Percentiles rank a stretch among this genome's conserved stretches.
Evolutionary conservation across 2,888 invertebrate genomes (phyloP).

Genomic region (Ormia ochracea): DNA sequence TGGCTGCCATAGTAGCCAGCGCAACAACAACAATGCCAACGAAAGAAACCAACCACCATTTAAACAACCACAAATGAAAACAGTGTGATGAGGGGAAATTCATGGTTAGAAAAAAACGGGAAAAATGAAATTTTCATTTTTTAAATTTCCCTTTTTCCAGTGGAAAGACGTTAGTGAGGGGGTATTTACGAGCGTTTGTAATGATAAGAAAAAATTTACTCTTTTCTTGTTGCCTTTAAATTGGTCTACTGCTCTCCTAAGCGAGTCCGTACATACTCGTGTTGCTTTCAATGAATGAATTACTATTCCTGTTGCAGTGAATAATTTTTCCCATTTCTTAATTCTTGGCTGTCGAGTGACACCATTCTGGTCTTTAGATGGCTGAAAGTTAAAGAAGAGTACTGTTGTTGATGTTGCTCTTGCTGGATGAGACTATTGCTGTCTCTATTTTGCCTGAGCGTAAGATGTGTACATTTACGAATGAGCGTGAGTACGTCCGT

Average conservation of each 20-base stretch:
- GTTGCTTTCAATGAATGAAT: not conserved
- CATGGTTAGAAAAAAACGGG: not conserved
- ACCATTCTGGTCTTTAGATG: constrained; percentile 23
- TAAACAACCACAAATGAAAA: constrained; percentile 59
- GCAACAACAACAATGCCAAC: constrained; percentile 38
- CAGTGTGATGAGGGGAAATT: constrained; percentile 50
- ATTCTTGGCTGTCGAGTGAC: constrained; percentile 50
- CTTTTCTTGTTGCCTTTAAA: constrained; percentile 1
- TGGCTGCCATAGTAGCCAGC: constrained; percentile 64
- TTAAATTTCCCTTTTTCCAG: constrained; percentile 58
- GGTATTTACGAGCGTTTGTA: not conserved
- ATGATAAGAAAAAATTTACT: constrained; percentile 22
- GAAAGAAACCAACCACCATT: constrained; percentile 64
- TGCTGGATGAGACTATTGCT: constrained; percentile 26
- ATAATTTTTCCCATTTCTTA: constrained; percentile 25
- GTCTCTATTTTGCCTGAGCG: constrained; percentile 44
- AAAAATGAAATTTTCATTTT: constrained; percentile 14
- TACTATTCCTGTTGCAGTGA: constrained; percentile 18
- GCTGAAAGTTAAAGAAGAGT: constrained; percentile 15
- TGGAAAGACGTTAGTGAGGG: constrained; percentile 55
- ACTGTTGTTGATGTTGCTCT: not conserved
- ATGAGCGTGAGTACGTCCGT: not conserved
- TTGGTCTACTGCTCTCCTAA: not conserved
- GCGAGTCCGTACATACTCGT: not conserved
- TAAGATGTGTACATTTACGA: not conserved